Base-by-base conservation (phyloP, 1,140 invertebrate genomes). In the Philaenus spumarius region DNA sequence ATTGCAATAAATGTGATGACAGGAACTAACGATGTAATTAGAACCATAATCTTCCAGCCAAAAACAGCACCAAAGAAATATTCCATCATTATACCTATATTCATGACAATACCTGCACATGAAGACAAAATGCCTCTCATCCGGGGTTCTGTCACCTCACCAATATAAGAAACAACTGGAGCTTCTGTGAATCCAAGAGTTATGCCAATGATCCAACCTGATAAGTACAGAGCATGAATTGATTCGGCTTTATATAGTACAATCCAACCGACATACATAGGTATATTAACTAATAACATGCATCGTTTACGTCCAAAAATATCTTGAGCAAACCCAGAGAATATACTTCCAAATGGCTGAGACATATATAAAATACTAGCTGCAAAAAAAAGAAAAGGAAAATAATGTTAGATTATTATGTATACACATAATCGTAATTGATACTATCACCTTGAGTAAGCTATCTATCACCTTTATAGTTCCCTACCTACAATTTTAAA, bases 81-180 rank as follows among this genome's bases (percentile, higher is more conserved):
- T n/a, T 15, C 20, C 17, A 59, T 11, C 12, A 42, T 14, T 46
- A 56, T 19, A 15, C 42, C 55, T 15, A 58, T 5, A 22, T 24
- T 42, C 15, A 3, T 19, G 20, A 58, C 48, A 14, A 42, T 23
- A 11, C 52, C 57, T 5, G 62, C 46, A 22, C 63, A 65, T 19
- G 65, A 64, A 15, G 64, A 61, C 12, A 69, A 56, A 9, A 39
- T 58, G 1, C 68, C 66, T 11, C 68, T 30, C 23, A 67, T 45
- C 2, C 57, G 19, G 17, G 64, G 67, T 68, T 73, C 78, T 72
- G 73, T 74, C 5, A 80, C 75, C 69, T 80, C 78, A 2, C 77
- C 77, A 6, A 80, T 72, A 59, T 80, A 80, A 2, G 76, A 72
- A 39, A 76, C 69, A 14, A 76, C 74, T 1, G 79, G 78, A 7